phyloP scores from a whole-genome alignment of 2,888 invertebrate species.

The Cinara cedri region DNA sequence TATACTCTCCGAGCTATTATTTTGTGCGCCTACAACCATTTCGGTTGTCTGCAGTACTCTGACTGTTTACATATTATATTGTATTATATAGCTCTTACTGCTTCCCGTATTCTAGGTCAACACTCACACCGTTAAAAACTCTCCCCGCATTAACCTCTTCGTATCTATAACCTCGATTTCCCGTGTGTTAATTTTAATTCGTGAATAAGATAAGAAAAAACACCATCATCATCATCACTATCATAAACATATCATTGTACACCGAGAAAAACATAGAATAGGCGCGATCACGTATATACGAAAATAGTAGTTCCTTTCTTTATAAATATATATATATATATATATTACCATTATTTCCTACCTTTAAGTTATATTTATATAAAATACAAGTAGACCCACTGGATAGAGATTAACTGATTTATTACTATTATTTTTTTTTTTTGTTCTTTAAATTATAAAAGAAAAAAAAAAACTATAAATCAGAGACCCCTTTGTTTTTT shows the following conservation, averaged over 20 bases:
- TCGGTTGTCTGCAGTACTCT: background rate
- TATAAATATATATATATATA: background rate
- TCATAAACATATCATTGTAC: slow-evolving; percentile 41
- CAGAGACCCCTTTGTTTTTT: slow-evolving; percentile 25
- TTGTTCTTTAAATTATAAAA: background rate
- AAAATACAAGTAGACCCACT: background rate
- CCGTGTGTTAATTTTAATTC: slow-evolving; percentile 36
- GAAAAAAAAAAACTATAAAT: background rate
- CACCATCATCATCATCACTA: slow-evolving; percentile 27
- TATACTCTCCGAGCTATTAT: background rate
- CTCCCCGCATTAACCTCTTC: slow-evolving; percentile 8
- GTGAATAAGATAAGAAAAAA: slow-evolving; percentile 20
- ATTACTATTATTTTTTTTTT: slow-evolving; percentile 13
- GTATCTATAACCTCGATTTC: slow-evolving; percentile 44
- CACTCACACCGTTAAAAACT: slow-evolving; percentile 12
- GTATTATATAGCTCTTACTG: slow-evolving; percentile 1
- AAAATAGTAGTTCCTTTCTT: slow-evolving; percentile 14
- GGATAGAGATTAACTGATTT: slow-evolving; percentile 29
- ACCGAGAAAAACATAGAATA: slow-evolving; percentile 35
- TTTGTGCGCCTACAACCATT: background rate
- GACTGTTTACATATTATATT: background rate
- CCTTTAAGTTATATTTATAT: no score
- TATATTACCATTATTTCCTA: no score
- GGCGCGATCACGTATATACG: background rate
- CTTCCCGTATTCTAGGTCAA: slow-evolving; percentile 21